A percentile compares a stretch with the other conserved stretches of the same genome.
Conservation (phyloP, 2,113 vertebrate genomes). For the Zootoca vivipara region DNA sequence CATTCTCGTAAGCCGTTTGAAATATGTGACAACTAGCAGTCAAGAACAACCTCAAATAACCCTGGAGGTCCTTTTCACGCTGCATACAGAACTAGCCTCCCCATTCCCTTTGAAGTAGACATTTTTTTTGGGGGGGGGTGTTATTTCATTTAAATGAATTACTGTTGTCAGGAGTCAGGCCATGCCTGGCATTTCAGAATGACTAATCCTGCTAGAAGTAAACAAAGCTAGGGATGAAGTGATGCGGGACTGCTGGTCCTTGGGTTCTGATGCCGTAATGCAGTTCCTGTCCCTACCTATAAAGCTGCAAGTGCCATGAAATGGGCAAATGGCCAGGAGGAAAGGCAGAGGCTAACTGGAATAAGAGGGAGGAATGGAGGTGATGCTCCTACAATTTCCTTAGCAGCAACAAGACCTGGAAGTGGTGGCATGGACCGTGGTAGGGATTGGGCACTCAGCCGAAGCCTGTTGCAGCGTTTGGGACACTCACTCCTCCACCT, state of each 20-base stretch:
- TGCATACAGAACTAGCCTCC: not conserved
- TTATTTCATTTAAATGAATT: not conserved
- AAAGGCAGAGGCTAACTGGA: not conserved
- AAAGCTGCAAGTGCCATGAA: too few relatives aligned
- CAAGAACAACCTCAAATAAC: conserved; percentile 1
- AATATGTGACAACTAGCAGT: not conserved
- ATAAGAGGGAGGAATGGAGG: not conserved
- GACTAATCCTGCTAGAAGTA: not conserved
- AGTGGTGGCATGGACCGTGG: too few relatives aligned
- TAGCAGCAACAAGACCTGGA: not conserved
- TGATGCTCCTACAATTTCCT: not conserved
- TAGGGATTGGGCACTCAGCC: not conserved
- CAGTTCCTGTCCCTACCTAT: not conserved
- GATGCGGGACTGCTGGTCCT: too few relatives aligned
- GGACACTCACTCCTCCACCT: not conserved
- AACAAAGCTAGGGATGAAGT: not conserved
- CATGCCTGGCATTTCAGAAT: not conserved
- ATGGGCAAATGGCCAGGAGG: not conserved
- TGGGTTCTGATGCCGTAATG: too few relatives aligned
- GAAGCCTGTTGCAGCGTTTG: not conserved
- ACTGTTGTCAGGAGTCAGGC: not conserved
- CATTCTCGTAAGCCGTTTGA: not conserved
- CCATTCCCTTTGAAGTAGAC: not conserved
- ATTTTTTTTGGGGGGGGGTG: not conserved
- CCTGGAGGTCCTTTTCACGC: not conserved